Evolutionary conservation across 2,113 vertebrate species (phyloP), one percentile per base, ranked within the genome.

Genomic region (Stercorarius parasiticus): DNA sequence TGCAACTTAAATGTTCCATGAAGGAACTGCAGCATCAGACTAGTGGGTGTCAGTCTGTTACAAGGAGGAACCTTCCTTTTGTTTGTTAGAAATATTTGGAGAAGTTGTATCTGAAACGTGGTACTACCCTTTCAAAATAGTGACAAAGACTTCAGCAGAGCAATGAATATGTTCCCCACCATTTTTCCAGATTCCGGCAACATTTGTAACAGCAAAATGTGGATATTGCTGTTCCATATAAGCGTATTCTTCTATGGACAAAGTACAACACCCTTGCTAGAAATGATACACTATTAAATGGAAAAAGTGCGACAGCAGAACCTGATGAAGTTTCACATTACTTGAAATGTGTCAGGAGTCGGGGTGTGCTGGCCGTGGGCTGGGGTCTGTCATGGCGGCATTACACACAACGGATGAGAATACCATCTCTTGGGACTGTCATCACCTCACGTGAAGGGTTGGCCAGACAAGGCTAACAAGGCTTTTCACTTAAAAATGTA

Each of bases 321-420:
- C 34, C n/a, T 53, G 40, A 6, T 49, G 8, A 77, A 34, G 6
- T 69, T 56, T 47, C 17, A 25, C 15, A 6, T 34, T 14, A 19
- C 17, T 27, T 52, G 50, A 47, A 64, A 42, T 20, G 29, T 18
- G 38, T 18, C 5, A 40, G 74, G 56, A 36, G 22, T 5, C 0
- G 2, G 30, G 15, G 5, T 19, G 20, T n/a, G 56, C 16, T 0
- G 4, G 65, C 27, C 2, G 1, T 25, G 10, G 42, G 11, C 6
- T 34, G 43, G 27, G 30, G 34, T 55, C 70, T 40, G 0, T 61
- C 23, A 2, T 7, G n/a, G 2, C 10, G 25, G 6, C 16, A 7
- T 34, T 50, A 11, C 4, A 5, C 30, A 52, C 59, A 22, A 5
- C 0, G 1, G 10, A 10, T 17, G 26, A 36, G 38, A 47, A 23